A percentile compares a stretch with the other conserved stretches of the same genome.
Conservation (phyloP, 2,113 vertebrate species). For the Taurulus bubalis region DNA sequence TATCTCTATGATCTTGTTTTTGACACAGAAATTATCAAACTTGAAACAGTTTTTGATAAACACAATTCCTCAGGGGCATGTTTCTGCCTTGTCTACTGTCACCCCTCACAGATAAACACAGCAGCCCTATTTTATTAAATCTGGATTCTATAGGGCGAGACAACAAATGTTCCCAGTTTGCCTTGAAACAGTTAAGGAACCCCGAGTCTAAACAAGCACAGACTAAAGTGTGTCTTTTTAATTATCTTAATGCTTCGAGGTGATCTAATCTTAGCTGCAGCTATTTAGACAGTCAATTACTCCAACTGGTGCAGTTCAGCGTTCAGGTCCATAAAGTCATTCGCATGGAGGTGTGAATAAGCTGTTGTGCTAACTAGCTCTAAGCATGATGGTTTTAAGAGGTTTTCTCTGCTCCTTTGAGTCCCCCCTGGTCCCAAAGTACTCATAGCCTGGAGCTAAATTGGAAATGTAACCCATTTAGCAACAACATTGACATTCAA, state of each 20-base stretch:
- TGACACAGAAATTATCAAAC: not conserved
- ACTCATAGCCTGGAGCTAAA: conserved; percentile 16
- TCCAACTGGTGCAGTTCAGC: conserved; percentile 38
- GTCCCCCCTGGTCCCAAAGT: conserved; percentile 13
- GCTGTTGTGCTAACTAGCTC: conserved; percentile 46
- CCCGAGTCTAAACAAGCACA: conserved; percentile 10
- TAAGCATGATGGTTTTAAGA: conserved; percentile 43
- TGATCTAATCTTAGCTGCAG: conserved; percentile 17
- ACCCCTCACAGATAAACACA: conserved; percentile 22
- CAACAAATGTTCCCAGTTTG: conserved; percentile 4
- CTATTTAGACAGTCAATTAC: conserved; percentile 51
- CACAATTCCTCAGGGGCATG: conserved; percentile 13
- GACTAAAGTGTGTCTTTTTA: conserved; percentile 27
- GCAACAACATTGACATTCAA: conserved; percentile 33
- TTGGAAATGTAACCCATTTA: conserved; percentile 30
- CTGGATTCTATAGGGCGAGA: conserved; percentile 8
- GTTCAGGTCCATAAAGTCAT: conserved; percentile 56
- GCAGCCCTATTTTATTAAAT: conserved; percentile 21
- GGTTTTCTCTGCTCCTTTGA: conserved; percentile 24
- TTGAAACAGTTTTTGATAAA: not conserved
- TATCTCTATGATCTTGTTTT: not conserved
- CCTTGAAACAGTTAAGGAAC: conserved; percentile 17
- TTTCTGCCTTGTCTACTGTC: not conserved
- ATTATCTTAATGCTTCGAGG: conserved; percentile 10
- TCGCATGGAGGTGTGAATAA: conserved; percentile 64